Evolutionary conservation across 2,797 vertebrate species (phyloP).

Genomic region (Chelonia mydas): DNA sequence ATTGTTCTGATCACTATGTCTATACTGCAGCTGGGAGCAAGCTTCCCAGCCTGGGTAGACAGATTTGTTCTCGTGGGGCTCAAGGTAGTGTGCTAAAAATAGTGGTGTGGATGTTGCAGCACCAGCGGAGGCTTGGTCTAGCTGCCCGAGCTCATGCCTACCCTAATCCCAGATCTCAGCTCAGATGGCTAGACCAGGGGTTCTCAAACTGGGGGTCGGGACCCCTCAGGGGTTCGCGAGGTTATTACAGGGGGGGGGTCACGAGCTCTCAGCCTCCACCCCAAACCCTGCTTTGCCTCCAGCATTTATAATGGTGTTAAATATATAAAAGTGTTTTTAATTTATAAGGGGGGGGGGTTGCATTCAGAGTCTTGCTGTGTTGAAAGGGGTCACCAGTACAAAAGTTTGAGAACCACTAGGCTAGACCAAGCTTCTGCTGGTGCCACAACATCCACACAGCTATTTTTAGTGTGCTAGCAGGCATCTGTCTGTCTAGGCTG

Average conservation of each 20-base stretch:
- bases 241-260: no score
- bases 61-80: neutral
- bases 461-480: neutral
- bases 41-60: neutral
- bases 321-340: no score
- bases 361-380: no score
- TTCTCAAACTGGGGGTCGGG: no score
- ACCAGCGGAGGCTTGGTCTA: neutral
- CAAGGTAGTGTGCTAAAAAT: neutral
- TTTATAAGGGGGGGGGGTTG: no score
- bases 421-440: neutral
- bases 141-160: neutral
- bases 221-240: no score
- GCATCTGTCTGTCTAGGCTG: neutral
- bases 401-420: no score
- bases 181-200: neutral
- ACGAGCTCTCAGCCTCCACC: no score
- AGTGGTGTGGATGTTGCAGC: neutral
- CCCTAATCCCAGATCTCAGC: neutral
- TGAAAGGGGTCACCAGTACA: no score
- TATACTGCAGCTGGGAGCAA: neutral
- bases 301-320: no score
- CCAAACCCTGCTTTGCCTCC: no score
- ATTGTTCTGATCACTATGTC: conserved; percentile 19
- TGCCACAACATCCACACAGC: neutral